phyloP scores from a whole-genome alignment of 1,140 invertebrate genomes.

The Drosophila kepulauana region DNA sequence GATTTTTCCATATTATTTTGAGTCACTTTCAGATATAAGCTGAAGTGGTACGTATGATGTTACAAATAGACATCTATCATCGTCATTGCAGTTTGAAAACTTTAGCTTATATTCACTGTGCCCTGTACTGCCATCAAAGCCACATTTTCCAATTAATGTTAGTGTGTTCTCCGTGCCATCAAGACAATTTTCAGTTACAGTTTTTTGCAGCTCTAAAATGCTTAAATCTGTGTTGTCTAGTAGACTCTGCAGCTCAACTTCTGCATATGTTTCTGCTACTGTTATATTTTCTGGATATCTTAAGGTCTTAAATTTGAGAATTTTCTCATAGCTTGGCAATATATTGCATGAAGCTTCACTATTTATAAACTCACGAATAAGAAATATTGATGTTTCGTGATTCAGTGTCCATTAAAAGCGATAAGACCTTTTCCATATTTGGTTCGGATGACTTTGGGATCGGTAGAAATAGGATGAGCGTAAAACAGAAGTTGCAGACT shows the following conservation, averaged over 20 bases:
- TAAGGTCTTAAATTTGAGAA: constrained; percentile 25
- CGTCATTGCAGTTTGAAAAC: constrained; percentile 24
- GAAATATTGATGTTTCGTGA: constrained; percentile 5
- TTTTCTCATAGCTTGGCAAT: no score
- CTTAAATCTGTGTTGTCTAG: constrained; percentile 30
- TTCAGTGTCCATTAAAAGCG: constrained; percentile 18
- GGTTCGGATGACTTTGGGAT: constrained; percentile 16
- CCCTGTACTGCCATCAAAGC: constrained; percentile 6
- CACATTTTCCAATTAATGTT: constrained; percentile 21
- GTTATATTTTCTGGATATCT: constrained; percentile 33
- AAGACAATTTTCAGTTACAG: constrained; percentile 26
- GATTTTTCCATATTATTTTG: no score
- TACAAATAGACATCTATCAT: constrained; percentile 7
- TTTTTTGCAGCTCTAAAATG: constrained; percentile 37
- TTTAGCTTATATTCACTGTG: constrained; percentile 35
- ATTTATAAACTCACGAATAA: constrained; percentile 5
- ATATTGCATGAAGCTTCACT: constrained; percentile 22
- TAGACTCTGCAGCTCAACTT: constrained; percentile 27
- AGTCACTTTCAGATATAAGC: no score
- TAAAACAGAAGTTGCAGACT: constrained; percentile 21
- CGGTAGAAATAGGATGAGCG: constrained; percentile 16
- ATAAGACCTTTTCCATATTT: constrained; percentile 25
- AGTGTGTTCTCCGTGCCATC: constrained; percentile 21
- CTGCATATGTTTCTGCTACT: constrained; percentile 27
- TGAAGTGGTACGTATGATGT: no score